Percentiles rank a stretch among this genome's conserved stretches.
Evolutionary conservation across 2,797 vertebrate genomes (phyloP).

Genomic region (Clarias laeviceps): DNA sequence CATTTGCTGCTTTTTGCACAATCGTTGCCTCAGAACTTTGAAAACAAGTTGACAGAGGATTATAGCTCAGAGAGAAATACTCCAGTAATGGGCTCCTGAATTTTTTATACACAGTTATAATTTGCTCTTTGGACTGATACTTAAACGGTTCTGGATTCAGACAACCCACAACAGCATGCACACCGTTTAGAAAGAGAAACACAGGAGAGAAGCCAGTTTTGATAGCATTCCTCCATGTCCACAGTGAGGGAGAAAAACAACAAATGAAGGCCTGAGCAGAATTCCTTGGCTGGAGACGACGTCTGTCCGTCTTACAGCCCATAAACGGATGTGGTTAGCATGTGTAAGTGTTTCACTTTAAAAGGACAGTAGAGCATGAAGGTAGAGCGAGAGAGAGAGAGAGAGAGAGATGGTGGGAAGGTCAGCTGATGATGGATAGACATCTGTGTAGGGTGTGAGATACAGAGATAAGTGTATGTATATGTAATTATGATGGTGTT

Average conservation of each 20-base stretch:
- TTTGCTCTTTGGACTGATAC: conserved; percentile 4
- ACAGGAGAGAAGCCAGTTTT: conserved; percentile 16
- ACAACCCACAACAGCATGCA: conserved; percentile 17
- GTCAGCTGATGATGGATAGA: conserved; percentile 43
- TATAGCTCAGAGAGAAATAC: background rate
- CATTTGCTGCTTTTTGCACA: background rate
- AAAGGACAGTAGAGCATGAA: conserved; percentile 68
- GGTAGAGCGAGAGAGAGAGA: conserved; percentile 20
- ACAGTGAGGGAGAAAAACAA: conserved; percentile 45
- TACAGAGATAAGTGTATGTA: conserved; percentile 30
- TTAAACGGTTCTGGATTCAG: conserved; percentile 20
- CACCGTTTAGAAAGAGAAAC: conserved; percentile 14
- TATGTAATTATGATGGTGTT: conserved; percentile 58
- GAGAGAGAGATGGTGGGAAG: conserved; percentile 62
- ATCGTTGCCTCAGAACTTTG: background rate
- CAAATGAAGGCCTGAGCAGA: conserved; percentile 49
- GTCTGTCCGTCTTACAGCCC: conserved; percentile 54
- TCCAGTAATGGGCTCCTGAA: background rate
- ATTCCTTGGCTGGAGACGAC: conserved; percentile 48
- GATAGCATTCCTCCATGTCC: conserved; percentile 47
- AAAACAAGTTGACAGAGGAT: background rate
- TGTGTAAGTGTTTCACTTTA: conserved; percentile 65
- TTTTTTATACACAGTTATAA: conserved; percentile 1
- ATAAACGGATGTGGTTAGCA: conserved; percentile 56
- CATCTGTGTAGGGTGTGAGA: conserved; percentile 60